Evolutionary conservation across 2,797 vertebrate genomes (phyloP), one percentile per base, ranked within the genome.

Genomic region (Acrossocheilus fasciatus): DNA sequence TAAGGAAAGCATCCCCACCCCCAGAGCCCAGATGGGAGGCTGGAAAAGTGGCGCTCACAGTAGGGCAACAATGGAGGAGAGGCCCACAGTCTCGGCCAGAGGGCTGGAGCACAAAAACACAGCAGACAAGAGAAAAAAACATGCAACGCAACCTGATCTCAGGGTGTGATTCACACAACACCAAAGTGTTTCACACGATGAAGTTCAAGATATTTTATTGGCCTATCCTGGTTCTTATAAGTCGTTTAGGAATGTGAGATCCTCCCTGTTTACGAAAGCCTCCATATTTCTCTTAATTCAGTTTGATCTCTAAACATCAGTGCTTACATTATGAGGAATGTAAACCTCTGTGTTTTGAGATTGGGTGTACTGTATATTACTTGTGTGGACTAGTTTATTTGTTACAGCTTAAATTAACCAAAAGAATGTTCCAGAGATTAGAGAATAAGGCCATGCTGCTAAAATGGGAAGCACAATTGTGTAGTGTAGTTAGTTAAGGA

Each of bases 11-110:
- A 41, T 70, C 86, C 84, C 87, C 87, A 74, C 83, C 87, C 87
- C 68, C 82, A 77, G 81, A 69, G 81, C 84, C 90, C 90, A 91
- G 91, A 91, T 91, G 91, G 91, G 84, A 89, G 50, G 20, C 14
- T 70, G 70, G 57, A 70, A 74, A 70, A 83, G 81, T 68, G 74
- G 68, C 4, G 4, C 73, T 76, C 47, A 0, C 39, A 9, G 14
- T 39, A 30, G 81, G n/a, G 30, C 26, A 68, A 82, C 81, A 86
- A 83, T 81, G 59, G 78, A 74, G 9, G 5, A 72, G 43, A 82
- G 79, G 45, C 47, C 9, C 81, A 18, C 64, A 69, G 20, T 64
- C 70, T 47, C 26, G 4, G 3, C 34, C 68, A 64, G 59, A 84
- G 36, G 57, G 20, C 39, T 82, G 34, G 52, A 83, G 64, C 72